Percentiles rank a stretch among this genome's conserved stretches.
Conservation (phyloP, 2,888 invertebrate species). For the Calephelis perditalis region DNA sequence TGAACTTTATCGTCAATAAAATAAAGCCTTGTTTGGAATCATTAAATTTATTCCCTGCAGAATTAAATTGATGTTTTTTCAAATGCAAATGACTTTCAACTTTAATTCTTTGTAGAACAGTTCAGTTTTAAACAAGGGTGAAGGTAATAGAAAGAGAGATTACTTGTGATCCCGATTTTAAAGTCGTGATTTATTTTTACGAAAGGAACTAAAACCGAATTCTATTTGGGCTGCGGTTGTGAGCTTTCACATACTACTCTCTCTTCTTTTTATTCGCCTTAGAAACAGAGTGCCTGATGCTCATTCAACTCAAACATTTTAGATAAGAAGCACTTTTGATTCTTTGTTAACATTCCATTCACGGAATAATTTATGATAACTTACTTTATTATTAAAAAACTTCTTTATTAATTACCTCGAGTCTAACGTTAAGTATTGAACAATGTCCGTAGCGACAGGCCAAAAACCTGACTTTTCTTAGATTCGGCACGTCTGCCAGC, state of each 20-base stretch:
- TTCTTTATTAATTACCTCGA: too few species aligned
- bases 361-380: too few species aligned
- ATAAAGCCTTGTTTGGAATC: conserved; percentile 44
- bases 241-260: conserved; percentile 27
- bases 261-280: conserved; percentile 19
- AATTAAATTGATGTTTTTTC: conserved; percentile 31
- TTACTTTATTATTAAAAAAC: too few species aligned
- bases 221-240: conserved; percentile 39
- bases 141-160: conserved; percentile 48
- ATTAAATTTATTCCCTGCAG: conserved; percentile 28
- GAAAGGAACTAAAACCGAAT: conserved; percentile 46
- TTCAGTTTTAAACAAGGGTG: conserved; percentile 35
- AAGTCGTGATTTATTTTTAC: conserved; percentile 62
- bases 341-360: too few species aligned
- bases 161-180: conserved; percentile 52
- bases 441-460: too few species aligned
- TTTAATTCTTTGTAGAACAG: conserved; percentile 37
- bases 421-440: too few species aligned
- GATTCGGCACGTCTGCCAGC: too few species aligned
- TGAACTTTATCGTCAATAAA: conserved; percentile 41
- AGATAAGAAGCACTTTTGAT: not conserved
- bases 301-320: not conserved
- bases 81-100: conserved; percentile 35
- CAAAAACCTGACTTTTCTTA: too few species aligned
- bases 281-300: not conserved